A percentile compares a stretch with the other conserved stretches of the same genome.
Conservation (phyloP, 2,113 vertebrate species). For the Seriola quinqueradiata region DNA sequence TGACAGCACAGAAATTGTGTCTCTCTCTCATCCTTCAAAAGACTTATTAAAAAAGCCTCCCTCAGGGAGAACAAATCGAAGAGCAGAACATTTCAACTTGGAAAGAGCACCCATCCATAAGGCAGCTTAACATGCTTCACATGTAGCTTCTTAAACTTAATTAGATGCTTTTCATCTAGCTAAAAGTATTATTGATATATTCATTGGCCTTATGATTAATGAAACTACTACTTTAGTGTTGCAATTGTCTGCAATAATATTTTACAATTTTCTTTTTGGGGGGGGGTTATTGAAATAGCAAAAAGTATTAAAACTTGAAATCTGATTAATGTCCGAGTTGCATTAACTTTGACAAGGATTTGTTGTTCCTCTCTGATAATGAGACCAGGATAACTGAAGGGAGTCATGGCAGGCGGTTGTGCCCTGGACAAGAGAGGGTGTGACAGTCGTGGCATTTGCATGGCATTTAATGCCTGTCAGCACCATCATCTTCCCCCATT, state of each 20-base stretch:
- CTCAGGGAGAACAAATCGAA: neutral
- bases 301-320: neutral
- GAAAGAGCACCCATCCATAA: neutral
- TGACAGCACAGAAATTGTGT: neutral
- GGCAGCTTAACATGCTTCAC: neutral
- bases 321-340: neutral
- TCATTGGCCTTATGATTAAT: no score
- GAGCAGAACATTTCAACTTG: neutral
- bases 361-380: neutral
- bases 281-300: no score
- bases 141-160: no score
- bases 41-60: neutral
- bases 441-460: constrained; percentile 62
- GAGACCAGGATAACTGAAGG: constrained; percentile 10
- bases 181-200: no score
- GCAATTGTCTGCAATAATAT: no score
- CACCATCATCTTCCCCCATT: neutral
- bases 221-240: no score
- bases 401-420: neutral
- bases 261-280: no score
- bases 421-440: constrained; percentile 13
- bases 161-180: no score
- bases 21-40: neutral
- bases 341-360: neutral
- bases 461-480: constrained; percentile 55